Base-by-base conservation (phyloP, 2,113 vertebrate species). In the Pycnonotus jocosus region DNA sequence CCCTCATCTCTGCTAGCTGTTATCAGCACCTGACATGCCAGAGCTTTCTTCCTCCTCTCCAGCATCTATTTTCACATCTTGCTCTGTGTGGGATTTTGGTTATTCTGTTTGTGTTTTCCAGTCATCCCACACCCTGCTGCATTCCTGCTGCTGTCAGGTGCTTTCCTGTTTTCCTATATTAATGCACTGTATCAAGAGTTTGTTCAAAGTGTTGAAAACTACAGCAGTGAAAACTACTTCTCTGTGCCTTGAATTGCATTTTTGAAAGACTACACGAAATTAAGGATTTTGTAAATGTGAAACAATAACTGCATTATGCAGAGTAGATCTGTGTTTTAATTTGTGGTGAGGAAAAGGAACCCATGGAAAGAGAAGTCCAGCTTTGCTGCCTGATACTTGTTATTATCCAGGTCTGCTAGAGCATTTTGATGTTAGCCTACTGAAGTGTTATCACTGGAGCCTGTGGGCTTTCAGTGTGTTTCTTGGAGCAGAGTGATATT, bases 401-500 rank as follows among this genome's bases (percentile, higher is more conserved):
- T 91, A n/a, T 84, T 89, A 82, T 70, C 70, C 69, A 45, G 20
- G 45, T 71, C 30, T 84, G 23, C 33, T 83, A 17, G 44, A 57
- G 30, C 37, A 48, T 76, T 91, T 93, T 92, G 69, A 65, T 44
- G 44, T 65, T 61, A 81, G 61, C 53, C 48, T 81, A 33, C 44
- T 81, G 66, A 81, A 92, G 86, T 72, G 61, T 85, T 95, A 65
- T 71, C 73, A 28, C 65, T 53, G 81, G 76, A 91, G 42, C 45
- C 84, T 89, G 73, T 85, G 84, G 0, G 18, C 10, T 89, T 81
- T 86, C 1, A 2, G 10, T 35, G 62, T 42, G 65, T 89, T 81
- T 79, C 81, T 68, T 93, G 93, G 87, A 96, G 86, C 31, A 82
- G 61, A 86, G 61, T 48, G 81, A 69, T 86, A 48, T 82, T 95